Evolutionary conservation across 2,888 invertebrate species (phyloP), one percentile per base, ranked within the genome.

Genomic region (Amiota minor): DNA sequence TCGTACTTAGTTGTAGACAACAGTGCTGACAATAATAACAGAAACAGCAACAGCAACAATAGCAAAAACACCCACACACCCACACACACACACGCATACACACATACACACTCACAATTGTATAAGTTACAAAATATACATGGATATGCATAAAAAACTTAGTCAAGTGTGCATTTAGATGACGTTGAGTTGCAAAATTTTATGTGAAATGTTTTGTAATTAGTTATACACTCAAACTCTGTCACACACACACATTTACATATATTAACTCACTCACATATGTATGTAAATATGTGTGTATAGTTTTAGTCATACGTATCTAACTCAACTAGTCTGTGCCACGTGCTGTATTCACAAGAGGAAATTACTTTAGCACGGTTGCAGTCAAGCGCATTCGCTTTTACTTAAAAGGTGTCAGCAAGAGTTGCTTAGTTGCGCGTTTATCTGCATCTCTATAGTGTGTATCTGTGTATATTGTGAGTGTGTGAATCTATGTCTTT

Each of bases 191-290:
- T 81, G 78, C 62, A 76, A 84, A 68, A 80, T 83, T 85, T 80
- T 81, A 83, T 86, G 81, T 78, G 80, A 84, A 86, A 85, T 84
- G 80, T 85, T 84, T 83, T 81, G 80, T 86, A 85, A 86, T 86
- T 86, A 86, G 84, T 84, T 85, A 2, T 9, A 69, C 53, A 53
- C 50, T 23, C 68, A 69, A 53, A 53, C 45, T 18, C 67, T 12
- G 16, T n/a, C 20, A 18, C 6, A 69, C 68, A 8, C 20, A 69
- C 35, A 14, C 9, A 20, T 9, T 14, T 16, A 49, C 49, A 46
- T 35, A 64, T 11, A 12, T 18, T 20, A 59, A 64, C 35, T 14
- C 64, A 46, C 16, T 11, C 35, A 62, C 12, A 11, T 45, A 46
- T 16, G 45, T 11, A 8, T 62, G 35, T 62, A 23, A 10, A n/a